A percentile compares a stretch with the other conserved stretches of the same genome.
These are phyloP conservation scores for Melanchra persicariae DNA, from an alignment of 2,888 invertebrate genomes.

Conservation along the genomic window DNA sequence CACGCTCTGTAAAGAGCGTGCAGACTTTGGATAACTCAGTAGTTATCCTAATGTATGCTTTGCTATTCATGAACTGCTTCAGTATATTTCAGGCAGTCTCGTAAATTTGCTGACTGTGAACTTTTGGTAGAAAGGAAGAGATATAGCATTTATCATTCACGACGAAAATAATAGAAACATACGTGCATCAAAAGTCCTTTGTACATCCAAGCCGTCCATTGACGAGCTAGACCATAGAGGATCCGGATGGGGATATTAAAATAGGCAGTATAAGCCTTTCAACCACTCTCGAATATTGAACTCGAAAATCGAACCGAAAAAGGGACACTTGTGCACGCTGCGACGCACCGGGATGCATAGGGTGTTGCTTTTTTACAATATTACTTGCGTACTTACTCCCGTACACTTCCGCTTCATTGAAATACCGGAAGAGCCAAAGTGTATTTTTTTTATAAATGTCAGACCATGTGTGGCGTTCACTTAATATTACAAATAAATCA, in stretches of 20 bases:
- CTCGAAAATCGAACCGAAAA: constrained; percentile 75
- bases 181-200: constrained; percentile 12
- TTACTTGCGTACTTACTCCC: constrained; percentile 72
- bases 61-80: too few species aligned
- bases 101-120: too few species aligned
- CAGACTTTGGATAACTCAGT: too few species aligned
- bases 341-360: constrained; percentile 70
- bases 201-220: constrained; percentile 7
- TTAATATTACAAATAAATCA: constrained; percentile 2
- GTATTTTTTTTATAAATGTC: constrained; percentile 30
- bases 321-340: constrained; percentile 79
- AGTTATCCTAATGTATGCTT: too few species aligned
- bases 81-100: too few species aligned
- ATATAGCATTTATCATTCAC: background rate
- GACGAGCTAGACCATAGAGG: constrained; percentile 29
- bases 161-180: background rate
- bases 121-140: background rate
- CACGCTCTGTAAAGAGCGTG: too few species aligned
- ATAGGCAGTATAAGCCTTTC: constrained; percentile 50
- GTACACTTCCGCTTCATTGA: constrained; percentile 81
- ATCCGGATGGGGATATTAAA: constrained; percentile 63
- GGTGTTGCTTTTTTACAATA: constrained; percentile 76
- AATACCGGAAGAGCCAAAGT: constrained; percentile 72
- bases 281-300: constrained; percentile 46
- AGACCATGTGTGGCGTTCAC: constrained; percentile 7